Percentiles rank a stretch among this genome's conserved stretches.
phyloP scores from a whole-genome alignment of 2,888 invertebrate species.

The Acanthacorydalis orientalis region DNA sequence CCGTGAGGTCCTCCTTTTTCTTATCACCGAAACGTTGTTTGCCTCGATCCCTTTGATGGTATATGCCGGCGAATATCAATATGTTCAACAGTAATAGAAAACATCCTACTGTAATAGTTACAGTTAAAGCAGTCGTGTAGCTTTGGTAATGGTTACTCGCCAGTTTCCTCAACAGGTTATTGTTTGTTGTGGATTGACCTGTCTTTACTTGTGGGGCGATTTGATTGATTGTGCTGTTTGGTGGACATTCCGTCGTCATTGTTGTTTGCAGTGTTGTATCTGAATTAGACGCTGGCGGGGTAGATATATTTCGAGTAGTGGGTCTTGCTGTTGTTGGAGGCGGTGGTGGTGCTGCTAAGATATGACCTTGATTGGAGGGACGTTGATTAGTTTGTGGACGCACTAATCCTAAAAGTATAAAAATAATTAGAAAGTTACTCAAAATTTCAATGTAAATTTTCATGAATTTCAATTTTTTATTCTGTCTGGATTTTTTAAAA shows the following conservation, averaged over 20 bases:
- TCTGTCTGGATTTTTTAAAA: no score
- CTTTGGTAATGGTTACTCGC: constrained; percentile 76
- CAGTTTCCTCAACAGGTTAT: constrained; percentile 54
- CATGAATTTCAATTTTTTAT: no score
- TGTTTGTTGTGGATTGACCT: constrained; percentile 24
- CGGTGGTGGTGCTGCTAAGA: constrained; percentile 31
- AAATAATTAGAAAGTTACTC: no score
- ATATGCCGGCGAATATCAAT: constrained; percentile 76
- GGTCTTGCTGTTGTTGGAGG: constrained; percentile 20
- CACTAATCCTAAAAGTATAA: constrained; percentile 42
- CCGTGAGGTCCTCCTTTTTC: constrained; percentile 59
- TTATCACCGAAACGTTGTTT: constrained; percentile 35
- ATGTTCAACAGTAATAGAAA: constrained; percentile 67
- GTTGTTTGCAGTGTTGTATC: constrained; percentile 31
- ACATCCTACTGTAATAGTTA: constrained; percentile 75
- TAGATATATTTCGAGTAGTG: constrained; percentile 22
- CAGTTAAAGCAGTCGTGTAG: constrained; percentile 74
- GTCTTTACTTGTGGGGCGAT: constrained; percentile 25
- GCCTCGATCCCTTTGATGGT: constrained; percentile 56
- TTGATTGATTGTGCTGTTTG: constrained; percentile 34
- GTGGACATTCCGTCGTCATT: constrained; percentile 54
- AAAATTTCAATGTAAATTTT: no score
- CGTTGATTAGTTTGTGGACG: constrained; percentile 56
- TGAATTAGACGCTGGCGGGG: constrained; percentile 31
- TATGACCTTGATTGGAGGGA: constrained; percentile 41